Percentiles rank a stretch among this genome's conserved stretches.
Conservation (phyloP, 2,888 invertebrate species). For the Itoplectis maculator region DNA sequence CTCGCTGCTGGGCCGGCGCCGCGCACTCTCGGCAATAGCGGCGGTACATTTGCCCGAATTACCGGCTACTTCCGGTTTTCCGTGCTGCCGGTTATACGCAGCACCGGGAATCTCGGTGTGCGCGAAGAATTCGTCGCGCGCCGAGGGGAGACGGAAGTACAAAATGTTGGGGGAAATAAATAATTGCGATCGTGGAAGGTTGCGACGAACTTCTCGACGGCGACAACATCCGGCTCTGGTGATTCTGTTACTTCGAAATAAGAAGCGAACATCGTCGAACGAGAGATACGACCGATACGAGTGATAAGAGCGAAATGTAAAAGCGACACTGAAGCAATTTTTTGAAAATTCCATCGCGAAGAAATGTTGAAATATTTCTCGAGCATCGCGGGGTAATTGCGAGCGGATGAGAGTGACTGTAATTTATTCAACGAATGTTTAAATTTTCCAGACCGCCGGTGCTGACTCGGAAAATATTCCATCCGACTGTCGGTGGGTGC, state of each 20-base stretch:
- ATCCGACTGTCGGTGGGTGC: neutral
- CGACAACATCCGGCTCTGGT: conserved; percentile 17
- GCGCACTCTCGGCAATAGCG: neutral
- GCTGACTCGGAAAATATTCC: neutral
- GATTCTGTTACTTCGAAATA: conserved; percentile 12
- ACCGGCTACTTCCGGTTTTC: conserved; percentile 21
- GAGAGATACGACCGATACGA: neutral
- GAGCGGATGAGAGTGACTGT: too few species aligned
- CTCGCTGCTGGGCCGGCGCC: too few species aligned
- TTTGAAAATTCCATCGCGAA: neutral
- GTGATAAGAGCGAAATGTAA: neutral
- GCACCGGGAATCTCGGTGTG: neutral
- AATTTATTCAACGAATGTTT: too few species aligned
- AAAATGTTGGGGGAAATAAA: neutral
- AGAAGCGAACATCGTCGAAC: too few species aligned
- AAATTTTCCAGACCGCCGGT: too few species aligned
- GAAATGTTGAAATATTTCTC: too few species aligned
- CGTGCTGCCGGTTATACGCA: neutral
- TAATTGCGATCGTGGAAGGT: neutral
- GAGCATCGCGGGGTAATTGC: too few species aligned
- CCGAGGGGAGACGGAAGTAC: neutral
- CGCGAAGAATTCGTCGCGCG: neutral
- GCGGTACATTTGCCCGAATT: conserved; percentile 27
- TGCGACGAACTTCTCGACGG: too few species aligned
- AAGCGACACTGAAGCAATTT: neutral